These are phyloP conservation scores for Suncus etruscus DNA, from an alignment of 2,113 vertebrate genomes.

Conservation along the genomic window DNA sequence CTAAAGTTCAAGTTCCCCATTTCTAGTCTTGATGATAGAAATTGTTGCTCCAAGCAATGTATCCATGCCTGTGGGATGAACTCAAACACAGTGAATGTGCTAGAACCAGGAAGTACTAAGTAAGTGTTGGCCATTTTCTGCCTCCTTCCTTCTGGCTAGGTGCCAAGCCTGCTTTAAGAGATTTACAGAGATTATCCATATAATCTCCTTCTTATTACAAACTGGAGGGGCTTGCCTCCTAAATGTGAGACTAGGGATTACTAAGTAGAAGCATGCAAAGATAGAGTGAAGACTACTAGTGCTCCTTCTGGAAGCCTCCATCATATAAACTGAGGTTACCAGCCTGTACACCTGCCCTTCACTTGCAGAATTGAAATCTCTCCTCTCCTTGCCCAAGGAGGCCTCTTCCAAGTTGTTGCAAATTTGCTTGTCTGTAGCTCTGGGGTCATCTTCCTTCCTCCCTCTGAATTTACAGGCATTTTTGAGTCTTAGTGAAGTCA, in stretches of 20 bases:
- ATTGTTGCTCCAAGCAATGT: rapidly evolving
- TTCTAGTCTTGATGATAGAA: background rate
- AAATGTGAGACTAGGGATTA: background rate
- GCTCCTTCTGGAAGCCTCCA: background rate
- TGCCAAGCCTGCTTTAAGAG: background rate
- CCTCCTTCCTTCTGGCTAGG: background rate
- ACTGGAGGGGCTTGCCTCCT: background rate
- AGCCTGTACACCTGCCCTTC: background rate
- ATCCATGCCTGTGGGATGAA: background rate
- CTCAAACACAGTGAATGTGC: background rate
- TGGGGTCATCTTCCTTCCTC: conserved; percentile 57
- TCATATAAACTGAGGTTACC: background rate
- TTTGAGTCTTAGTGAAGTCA: conserved; percentile 47
- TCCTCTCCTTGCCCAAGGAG: background rate
- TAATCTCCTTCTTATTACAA: background rate
- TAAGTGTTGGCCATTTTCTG: background rate
- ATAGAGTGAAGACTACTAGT: background rate
- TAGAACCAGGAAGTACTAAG: background rate
- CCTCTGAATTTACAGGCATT: conserved; percentile 70
- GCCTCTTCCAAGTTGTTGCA: conserved; percentile 28
- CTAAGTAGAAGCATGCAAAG: background rate
- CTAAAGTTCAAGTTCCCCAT: background rate
- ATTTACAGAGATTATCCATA: background rate
- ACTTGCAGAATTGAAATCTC: background rate
- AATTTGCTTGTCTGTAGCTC: background rate